Percentiles rank a stretch among this genome's conserved stretches.
Conservation (phyloP, 2,888 invertebrate species). For the Leptopilina syphax region DNA sequence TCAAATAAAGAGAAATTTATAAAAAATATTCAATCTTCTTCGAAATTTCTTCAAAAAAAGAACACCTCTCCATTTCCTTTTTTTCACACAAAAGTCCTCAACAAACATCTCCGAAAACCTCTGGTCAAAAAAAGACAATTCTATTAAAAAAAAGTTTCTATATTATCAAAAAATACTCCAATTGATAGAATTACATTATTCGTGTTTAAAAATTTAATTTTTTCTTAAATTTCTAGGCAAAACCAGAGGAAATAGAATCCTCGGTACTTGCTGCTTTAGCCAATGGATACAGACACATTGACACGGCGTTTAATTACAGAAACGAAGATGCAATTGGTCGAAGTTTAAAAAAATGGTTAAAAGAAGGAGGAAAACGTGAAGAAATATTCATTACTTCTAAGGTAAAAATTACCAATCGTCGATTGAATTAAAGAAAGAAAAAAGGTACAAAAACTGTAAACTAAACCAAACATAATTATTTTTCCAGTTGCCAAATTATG, state of each 20-base stretch:
- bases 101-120: background rate
- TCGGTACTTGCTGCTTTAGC: constrained; percentile 83
- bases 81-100: background rate
- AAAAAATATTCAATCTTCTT: no score
- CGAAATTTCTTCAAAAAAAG: no score
- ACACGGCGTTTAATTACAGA: constrained; percentile 88
- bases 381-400: constrained; percentile 90
- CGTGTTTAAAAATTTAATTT: background rate
- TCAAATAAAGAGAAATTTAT: no score
- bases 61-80: no score
- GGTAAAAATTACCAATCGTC: constrained; percentile 74
- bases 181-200: background rate
- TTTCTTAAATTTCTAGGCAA: constrained; percentile 76
- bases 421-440: background rate
- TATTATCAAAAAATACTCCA: no score
- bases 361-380: constrained; percentile 81
- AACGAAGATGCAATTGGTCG: constrained; percentile 87
- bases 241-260: constrained; percentile 81
- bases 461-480: background rate
- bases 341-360: constrained; percentile 83
- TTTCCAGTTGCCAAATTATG: constrained; percentile 83
- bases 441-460: background rate
- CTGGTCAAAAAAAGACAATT: background rate
- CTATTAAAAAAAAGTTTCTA: background rate
- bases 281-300: constrained; percentile 86